A percentile compares a stretch with the other conserved stretches of the same genome.
These are phyloP conservation scores for Agrotis exclamationis DNA, from an alignment of 2,888 invertebrate species.

Conservation along the genomic window DNA sequence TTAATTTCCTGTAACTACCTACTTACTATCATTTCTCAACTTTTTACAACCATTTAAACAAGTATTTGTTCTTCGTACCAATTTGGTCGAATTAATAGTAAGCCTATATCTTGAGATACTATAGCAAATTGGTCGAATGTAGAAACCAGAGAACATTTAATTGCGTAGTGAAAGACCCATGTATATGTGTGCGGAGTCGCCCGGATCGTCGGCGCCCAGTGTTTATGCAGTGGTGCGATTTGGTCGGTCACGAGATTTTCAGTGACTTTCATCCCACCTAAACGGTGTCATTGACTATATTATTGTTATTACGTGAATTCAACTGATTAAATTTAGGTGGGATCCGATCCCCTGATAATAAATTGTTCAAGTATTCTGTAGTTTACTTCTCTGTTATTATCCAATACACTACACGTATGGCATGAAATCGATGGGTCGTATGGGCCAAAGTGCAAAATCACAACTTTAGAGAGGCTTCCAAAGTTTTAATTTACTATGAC, in stretches of 20 bases:
- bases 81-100: background rate
- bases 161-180: constrained; percentile 34
- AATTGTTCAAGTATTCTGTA: background rate
- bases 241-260: constrained; percentile 20
- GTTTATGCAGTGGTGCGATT: constrained; percentile 48
- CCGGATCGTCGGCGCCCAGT: constrained; percentile 53
- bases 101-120: background rate
- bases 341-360: background rate
- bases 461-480: too few relatives aligned
- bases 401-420: too few relatives aligned
- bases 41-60: too few relatives aligned
- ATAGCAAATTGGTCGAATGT: constrained; percentile 14
- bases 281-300: background rate
- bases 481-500: too few relatives aligned
- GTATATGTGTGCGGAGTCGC: constrained; percentile 36
- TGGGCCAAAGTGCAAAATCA: too few relatives aligned
- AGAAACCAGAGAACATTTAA: constrained; percentile 36
- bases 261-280: background rate
- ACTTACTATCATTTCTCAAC: too few relatives aligned
- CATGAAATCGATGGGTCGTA: too few relatives aligned
- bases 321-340: background rate
- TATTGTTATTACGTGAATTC: background rate
- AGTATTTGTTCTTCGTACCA: too few relatives aligned
- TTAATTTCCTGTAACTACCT: too few relatives aligned
- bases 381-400: constrained; percentile 1